Base-by-base conservation (phyloP, 2,888 invertebrate genomes). In the Protodeltote pygarga region DNA sequence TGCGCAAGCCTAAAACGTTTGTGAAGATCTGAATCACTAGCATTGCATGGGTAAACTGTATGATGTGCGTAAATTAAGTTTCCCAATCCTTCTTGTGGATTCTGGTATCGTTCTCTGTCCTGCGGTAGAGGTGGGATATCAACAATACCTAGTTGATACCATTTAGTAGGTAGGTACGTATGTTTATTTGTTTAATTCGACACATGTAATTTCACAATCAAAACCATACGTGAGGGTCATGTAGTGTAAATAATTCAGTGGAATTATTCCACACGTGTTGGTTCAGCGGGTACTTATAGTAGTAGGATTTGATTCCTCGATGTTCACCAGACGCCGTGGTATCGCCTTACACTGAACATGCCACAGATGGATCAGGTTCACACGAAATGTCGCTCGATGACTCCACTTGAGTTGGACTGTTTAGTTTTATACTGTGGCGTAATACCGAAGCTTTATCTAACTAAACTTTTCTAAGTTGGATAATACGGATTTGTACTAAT, bases 261-360 rank as follows among this genome's bases (percentile, higher is more conserved):
- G 71, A 69, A 76, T 76, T 68, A 83, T 83, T 85, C 81, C 84
- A 83, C 90, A 90, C 83, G 81, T 90, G 90, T 85, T 75, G 73
- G 75, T 75, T 38, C 52, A 38, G 54, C 50, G 51, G 71, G 73
- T 69, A 71, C 70, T 71, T 73, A 66, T 62, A 75, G 74, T 71
- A 74, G 70, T 65, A 71, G 77, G 83, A 73, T 81, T 79, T 84
- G 83, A 84, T 85, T 85, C 80, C 79, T 65, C 75, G 87, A 89
- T 82, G 83, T 62, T 85, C 80, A 71, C 85, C 90, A 90, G 91
- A 89, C 89, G 83, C 78, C 52, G 73, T 65, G 75, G 83, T 90
- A 81, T 90, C 90, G 72, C 62, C 86, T 90, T 90, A 87, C 90
- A 62, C 41, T 62, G 71, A 64, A 66, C 69, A 71, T 71, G 70